Evolutionary conservation across 2,113 vertebrate species (phyloP).

Genomic region (Ceyx margarethae): DNA sequence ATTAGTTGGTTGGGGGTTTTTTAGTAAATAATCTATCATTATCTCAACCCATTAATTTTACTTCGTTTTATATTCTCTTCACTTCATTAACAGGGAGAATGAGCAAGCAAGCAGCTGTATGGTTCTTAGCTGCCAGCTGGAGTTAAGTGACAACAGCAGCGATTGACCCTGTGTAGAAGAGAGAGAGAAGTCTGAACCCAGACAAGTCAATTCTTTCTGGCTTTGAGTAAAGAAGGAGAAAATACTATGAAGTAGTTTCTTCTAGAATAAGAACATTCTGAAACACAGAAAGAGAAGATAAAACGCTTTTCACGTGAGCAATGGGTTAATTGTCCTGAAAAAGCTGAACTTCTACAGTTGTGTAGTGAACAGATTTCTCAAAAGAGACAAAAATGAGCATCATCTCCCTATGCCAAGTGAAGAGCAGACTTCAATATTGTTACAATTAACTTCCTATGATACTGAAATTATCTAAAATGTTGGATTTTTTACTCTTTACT

Average conservation of each 20-base stretch:
- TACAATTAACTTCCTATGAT: neutral
- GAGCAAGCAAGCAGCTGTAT: neutral
- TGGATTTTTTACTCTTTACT: fast-evolving
- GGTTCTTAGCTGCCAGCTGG: neutral
- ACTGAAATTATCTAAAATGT: neutral
- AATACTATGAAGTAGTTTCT: neutral
- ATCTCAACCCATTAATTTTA: neutral
- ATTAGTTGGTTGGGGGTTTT: neutral
- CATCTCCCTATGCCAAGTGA: neutral
- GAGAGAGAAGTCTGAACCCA: neutral
- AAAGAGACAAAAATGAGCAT: neutral
- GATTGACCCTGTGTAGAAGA: fast-evolving
- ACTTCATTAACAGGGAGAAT: neutral
- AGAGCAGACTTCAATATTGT: neutral
- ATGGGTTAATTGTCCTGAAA: neutral
- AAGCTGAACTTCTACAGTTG: neutral
- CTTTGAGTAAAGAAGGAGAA: neutral
- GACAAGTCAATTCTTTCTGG: neutral
- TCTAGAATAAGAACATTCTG: neutral
- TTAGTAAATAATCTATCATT: neutral
- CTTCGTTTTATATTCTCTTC: neutral
- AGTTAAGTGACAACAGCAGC: neutral
- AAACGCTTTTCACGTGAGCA: neutral
- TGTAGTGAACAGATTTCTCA: neutral
- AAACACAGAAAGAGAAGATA: neutral